Conservation (phyloP, 2,888 invertebrate species). For the Drosophila fungiperda region DNA sequence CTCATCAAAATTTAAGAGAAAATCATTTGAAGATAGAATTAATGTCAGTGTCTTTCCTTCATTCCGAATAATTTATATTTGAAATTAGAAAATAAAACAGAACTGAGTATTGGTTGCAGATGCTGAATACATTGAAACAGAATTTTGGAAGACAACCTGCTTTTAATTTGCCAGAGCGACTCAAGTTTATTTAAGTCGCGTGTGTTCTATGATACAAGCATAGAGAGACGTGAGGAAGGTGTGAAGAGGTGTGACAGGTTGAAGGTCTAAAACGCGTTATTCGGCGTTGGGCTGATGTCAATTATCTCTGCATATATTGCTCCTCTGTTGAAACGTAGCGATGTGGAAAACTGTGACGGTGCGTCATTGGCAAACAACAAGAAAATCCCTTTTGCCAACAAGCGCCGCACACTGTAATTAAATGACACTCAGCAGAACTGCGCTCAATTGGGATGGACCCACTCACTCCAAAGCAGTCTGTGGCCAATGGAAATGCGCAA, state of each 20-base stretch:
- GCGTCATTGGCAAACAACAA: constrained; percentile 61
- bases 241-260: background rate
- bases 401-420: constrained; percentile 73
- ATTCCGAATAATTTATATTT: background rate
- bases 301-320: constrained; percentile 66
- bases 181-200: constrained; percentile 39
- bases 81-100: background rate
- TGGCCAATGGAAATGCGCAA: constrained; percentile 69
- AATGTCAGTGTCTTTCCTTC: background rate
- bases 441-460: constrained; percentile 29
- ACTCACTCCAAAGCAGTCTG: constrained; percentile 39
- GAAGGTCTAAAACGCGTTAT: constrained; percentile 25
- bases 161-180: constrained; percentile 4
- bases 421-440: constrained; percentile 71
- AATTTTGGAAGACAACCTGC: background rate
- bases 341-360: constrained; percentile 44
- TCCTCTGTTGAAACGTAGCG: constrained; percentile 24
- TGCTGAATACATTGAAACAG: background rate
- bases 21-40: background rate
- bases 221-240: background rate
- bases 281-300: constrained; percentile 55
- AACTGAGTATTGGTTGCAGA: constrained; percentile 8
- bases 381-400: constrained; percentile 79
- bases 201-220: constrained; percentile 39
- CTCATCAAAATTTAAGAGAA: background rate